Evolutionary conservation across 35 echinoderm and acorn worm species (phyloP).

Genomic region (Hemicentrotus pulcherrimus): DNA sequence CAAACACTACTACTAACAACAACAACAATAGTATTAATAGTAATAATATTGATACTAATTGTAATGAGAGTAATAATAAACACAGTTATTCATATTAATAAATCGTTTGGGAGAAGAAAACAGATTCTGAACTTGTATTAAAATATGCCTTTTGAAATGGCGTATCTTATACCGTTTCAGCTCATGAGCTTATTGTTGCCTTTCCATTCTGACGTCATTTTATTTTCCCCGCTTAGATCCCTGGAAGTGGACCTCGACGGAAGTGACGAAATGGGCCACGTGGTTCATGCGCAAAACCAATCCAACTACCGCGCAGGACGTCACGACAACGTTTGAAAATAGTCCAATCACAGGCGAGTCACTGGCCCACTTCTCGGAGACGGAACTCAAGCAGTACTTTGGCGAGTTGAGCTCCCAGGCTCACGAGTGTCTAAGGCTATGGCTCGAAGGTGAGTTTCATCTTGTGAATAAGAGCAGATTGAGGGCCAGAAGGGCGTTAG

Average conservation of each 20-base stretch:
- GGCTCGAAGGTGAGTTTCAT: constrained; percentile 19
- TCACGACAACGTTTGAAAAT: neutral
- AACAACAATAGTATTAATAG: too few relatives aligned
- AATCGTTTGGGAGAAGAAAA: too few relatives aligned
- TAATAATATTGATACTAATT: too few relatives aligned
- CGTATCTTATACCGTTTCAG: too few relatives aligned
- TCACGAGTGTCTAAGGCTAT: neutral
- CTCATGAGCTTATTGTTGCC: neutral
- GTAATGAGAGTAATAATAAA: too few relatives aligned
- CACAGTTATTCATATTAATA: too few relatives aligned
- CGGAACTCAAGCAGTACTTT: constrained; percentile 14
- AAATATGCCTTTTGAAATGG: too few relatives aligned
- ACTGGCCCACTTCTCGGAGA: neutral
- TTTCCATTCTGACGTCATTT: neutral
- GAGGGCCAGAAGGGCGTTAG: too few relatives aligned
- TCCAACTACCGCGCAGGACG: neutral
- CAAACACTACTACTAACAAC: too few relatives aligned
- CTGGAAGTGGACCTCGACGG: constrained; percentile 41
- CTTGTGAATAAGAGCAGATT: too few relatives aligned
- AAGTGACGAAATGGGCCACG: constrained; percentile 30
- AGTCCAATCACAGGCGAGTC: constrained; percentile 39
- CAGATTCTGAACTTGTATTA: too few relatives aligned
- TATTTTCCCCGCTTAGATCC: neutral
- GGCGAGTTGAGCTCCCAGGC: neutral
- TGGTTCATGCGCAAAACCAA: constrained; percentile 29